Evolutionary conservation across 2,888 invertebrate genomes (phyloP), one percentile per base, ranked within the genome.

Genomic region (Gibbula magus): DNA sequence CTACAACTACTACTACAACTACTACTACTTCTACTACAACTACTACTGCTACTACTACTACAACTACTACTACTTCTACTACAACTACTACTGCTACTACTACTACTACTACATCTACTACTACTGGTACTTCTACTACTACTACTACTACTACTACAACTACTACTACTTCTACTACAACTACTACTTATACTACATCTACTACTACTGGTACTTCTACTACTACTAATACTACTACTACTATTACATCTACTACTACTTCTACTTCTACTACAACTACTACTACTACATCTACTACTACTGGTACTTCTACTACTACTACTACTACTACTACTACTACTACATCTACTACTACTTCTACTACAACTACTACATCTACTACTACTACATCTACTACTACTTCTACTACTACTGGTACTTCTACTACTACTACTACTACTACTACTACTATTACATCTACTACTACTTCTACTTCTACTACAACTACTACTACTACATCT

Each of bases 31-130:
- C 80, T 82, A 81, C 80, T 82, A 82, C 78, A 75, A 82, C 78
- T 82, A 81, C 78, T 81, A 82, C 80, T 82, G 81, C 80, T 82
- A 81, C 78, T 78, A 82, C 80, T 82, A 82, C 80, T 81, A 78
- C 80, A 3, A 73, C 78, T 78, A 52, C 78, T 78, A 73, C 78
- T 78, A 73, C 78, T 78, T 3, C 73, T 78, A 78, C 78, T 70
- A 78, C 78, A 73, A 73, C 78, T 78, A 78, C 78, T 78, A 73
- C 73, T 78, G 73, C 78, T 78, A 73, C 73, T 73, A 78, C 73
- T 70, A 73, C 78, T 70, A 73, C 78, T 78, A 73, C 73, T 78
- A 73, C 78, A 73, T 20, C 77, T 77, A 67, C 77, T 77, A 77
- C 77, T 77, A 77, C 77, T 77, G 67, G 45, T 77, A 52, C 52